These are phyloP conservation scores for Salvelinus fontinalis DNA, from an alignment of 2,113 vertebrate species.

Conservation along the genomic window DNA sequence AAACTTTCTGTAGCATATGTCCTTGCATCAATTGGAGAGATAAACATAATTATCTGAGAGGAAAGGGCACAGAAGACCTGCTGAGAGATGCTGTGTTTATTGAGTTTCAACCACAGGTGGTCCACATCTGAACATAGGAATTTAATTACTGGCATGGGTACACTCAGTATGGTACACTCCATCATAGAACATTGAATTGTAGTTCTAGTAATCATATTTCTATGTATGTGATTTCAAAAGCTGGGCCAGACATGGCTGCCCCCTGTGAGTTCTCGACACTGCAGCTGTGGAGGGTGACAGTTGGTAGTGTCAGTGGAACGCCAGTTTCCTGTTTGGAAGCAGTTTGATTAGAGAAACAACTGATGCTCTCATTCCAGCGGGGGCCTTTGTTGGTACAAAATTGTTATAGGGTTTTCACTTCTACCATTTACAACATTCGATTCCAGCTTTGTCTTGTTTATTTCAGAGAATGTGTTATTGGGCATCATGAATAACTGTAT, in stretches of 20 bases:
- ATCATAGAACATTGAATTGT: too few relatives aligned
- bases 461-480: not conserved
- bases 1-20: not conserved
- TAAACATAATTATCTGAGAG: constrained; percentile 1
- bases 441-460: constrained; percentile 2
- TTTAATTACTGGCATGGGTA: too few relatives aligned
- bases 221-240: constrained; percentile 15
- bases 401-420: not conserved
- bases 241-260: not conserved
- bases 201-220: too few relatives aligned
- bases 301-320: constrained; percentile 10
- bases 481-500: not conserved
- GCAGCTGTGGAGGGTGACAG: constrained; percentile 12
- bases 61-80: not conserved
- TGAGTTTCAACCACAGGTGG: not conserved
- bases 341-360: constrained; percentile 11
- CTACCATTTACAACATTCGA: constrained; percentile 13
- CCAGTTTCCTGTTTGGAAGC: not conserved
- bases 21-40: not conserved
- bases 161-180: not conserved
- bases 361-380: constrained; percentile 6
- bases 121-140: not conserved
- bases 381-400: not conserved
- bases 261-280: not conserved
- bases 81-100: not conserved